These are phyloP conservation scores for Ophraella communa DNA, from an alignment of 2,888 invertebrate genomes.

Conservation along the genomic window DNA sequence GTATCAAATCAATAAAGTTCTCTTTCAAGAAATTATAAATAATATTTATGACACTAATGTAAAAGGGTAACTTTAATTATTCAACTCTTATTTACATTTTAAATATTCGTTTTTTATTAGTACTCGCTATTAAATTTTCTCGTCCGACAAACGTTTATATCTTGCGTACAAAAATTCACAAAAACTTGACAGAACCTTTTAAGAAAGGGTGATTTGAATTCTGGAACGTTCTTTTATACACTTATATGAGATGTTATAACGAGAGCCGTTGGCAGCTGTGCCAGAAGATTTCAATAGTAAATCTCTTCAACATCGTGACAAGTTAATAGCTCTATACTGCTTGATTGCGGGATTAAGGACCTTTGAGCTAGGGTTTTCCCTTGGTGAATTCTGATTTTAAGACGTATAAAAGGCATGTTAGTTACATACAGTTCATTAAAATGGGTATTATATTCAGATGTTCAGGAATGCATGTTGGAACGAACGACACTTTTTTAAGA, in stretches of 20 bases:
- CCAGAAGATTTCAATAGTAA: conserved; percentile 29
- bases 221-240: conserved; percentile 23
- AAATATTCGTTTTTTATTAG: no score
- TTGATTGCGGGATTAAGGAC: conserved; percentile 25
- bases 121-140: background rate
- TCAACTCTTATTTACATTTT: no score
- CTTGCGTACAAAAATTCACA: conserved; percentile 4
- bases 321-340: conserved; percentile 25
- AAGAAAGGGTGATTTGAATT: background rate
- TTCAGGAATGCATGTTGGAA: background rate
- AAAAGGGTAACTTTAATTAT: no score
- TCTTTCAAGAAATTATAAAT: no score
- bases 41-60: no score
- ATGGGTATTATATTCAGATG: background rate
- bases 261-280: conserved; percentile 27
- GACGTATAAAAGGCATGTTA: background rate
- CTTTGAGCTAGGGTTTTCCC: conserved; percentile 25
- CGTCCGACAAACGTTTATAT: background rate
- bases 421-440: conserved; percentile 1
- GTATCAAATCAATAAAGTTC: no score
- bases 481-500: background rate
- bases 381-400: background rate
- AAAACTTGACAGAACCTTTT: conserved; percentile 10
- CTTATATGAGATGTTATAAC: conserved; percentile 15
- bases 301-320: conserved; percentile 22